Base-by-base conservation (phyloP, 2,113 vertebrate genomes). In the Nannospalax galili region DNA sequence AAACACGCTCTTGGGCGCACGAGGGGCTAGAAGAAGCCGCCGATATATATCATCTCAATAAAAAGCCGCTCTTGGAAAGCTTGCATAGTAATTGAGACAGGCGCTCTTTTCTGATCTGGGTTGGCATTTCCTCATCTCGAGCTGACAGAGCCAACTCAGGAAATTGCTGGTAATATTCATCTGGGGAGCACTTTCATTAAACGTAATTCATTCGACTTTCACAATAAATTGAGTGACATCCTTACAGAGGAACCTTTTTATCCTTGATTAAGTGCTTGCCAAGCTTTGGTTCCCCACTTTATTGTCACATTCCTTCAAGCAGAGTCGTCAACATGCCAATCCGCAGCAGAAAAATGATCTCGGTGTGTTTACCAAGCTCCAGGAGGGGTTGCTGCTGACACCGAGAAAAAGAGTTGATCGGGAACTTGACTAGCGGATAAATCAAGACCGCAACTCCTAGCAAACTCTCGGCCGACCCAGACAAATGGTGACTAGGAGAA, bases 201-300 rank as follows among this genome's bases (percentile, higher is more conserved):
- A 98, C 97, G 98, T 98, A 99, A 99, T 99, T 99, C 98, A 99
- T 99, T 98, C 98, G 98, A 98, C 98, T 99, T 99, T 99, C 98
- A 98, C 98, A 98, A 98, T 99, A 98, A 99, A 99, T 98, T 98
- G 98, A 99, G 98, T 98, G 99, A 98, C 99, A 99, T 98, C 98
- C 98, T 98, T 98, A 98, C 97, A 98, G 98, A 98, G 98, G 97
- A 99, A 98, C 98, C 98, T 98, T 98, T 99, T 99, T 98, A 98
- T 98, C 98, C 97, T 98, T 99, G 98, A 98, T 99, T 98, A 98
- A 98, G 98, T 98, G 98, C 98, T 98, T 98, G 98, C 98, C 98
- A 98, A 98, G 98, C 98, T 98, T 98, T 98, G 97, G 98, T 98
- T 98, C 98, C 97, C 96, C 96, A 97, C 97, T 98, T 98, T 98